Conservation (phyloP, 2,797 vertebrate genomes). For the Chiloscyllium punctatum region DNA sequence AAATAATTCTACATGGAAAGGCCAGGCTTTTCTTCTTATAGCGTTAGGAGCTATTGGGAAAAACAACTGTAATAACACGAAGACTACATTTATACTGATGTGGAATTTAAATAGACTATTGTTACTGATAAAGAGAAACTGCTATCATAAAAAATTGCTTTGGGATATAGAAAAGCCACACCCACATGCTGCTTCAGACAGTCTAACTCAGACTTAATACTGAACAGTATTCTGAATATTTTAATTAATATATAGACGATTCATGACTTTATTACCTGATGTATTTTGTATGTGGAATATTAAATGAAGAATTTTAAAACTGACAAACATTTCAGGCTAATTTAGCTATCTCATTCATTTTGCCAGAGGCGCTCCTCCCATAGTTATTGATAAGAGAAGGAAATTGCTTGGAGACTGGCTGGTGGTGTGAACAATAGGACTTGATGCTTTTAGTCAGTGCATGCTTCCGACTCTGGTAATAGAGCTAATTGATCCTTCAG, state of each 20-base stretch:
- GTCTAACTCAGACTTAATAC: not conserved
- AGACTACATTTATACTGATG: not conserved
- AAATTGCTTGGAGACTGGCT: conserved; percentile 1
- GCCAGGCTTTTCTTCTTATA: not conserved
- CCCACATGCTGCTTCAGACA: not conserved
- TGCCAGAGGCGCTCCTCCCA: not conserved
- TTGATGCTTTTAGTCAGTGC: not conserved
- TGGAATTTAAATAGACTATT: not conserved
- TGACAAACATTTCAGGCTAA: not conserved
- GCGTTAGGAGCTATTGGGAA: not conserved
- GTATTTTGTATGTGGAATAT: not conserved
- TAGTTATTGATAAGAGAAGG: not conserved
- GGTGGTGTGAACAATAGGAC: not conserved
- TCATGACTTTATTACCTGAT: not conserved
- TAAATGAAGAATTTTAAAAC: not conserved
- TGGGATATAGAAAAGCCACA: not conserved
- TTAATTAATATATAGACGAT: not conserved
- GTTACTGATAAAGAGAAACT: not conserved
- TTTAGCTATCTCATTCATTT: not conserved
- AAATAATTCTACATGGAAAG: not conserved
- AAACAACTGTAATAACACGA: not conserved
- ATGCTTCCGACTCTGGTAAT: not conserved
- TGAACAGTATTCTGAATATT: not conserved
- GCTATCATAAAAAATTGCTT: not conserved
- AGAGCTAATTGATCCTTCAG: not conserved